Percentiles rank a stretch among this genome's conserved stretches.
Evolutionary conservation across 2,888 invertebrate species (phyloP).

Genomic region (Tricholauxania praeusta): DNA sequence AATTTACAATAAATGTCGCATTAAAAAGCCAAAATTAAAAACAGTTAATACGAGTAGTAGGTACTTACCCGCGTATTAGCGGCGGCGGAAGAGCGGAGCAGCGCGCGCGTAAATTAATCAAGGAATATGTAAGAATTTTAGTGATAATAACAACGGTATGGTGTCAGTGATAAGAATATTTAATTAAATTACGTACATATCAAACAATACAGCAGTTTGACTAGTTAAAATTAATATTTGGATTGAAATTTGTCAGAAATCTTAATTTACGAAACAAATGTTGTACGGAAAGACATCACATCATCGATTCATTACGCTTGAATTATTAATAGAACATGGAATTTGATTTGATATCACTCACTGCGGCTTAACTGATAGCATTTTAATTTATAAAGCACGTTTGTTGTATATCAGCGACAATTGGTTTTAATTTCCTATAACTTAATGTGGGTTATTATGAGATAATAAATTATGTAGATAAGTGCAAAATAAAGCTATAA

Average conservation of each 20-base stretch:
- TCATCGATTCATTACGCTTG: too few species aligned
- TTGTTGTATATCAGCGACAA: too few species aligned
- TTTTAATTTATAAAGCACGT: too few species aligned
- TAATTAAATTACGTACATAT: conserved; percentile 27
- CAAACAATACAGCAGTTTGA: background rate
- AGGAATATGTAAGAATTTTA: conserved; percentile 16
- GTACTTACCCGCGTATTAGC: background rate
- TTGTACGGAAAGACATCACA: background rate
- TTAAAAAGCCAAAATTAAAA: conserved; percentile 25
- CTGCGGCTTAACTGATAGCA: too few species aligned
- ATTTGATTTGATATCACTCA: too few species aligned
- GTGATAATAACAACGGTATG: background rate
- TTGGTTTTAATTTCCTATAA: too few species aligned
- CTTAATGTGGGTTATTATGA: too few species aligned
- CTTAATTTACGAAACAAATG: conserved; percentile 27
- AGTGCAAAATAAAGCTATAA: too few species aligned
- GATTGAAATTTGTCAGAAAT: conserved; percentile 1
- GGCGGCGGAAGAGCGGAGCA: conserved; percentile 2
- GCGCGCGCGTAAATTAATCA: conserved; percentile 20
- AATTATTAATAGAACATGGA: too few species aligned
- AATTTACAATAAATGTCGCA: conserved; percentile 39
- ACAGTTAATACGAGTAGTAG: background rate
- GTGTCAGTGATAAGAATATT: conserved; percentile 27
- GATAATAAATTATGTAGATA: too few species aligned
- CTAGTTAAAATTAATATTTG: background rate